A percentile compares a stretch with the other conserved stretches of the same genome.
These are phyloP conservation scores for Cairina moschata DNA, from an alignment of 2,113 vertebrate species.

Conservation along the genomic window DNA sequence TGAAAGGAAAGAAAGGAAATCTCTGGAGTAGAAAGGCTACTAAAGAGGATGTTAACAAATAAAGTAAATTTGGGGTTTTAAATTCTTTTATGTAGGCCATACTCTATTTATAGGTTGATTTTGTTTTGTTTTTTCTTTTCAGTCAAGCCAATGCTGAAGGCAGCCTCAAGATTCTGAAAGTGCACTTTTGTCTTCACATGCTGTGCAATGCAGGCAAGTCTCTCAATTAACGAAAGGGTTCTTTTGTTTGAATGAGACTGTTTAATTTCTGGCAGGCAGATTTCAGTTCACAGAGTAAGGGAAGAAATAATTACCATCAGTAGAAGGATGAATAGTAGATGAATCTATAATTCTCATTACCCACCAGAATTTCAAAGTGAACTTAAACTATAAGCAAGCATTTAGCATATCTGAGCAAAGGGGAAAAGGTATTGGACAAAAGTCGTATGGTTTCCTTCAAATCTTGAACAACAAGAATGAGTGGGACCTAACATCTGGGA, in stretches of 20 bases:
- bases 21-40: slow-evolving; percentile 46
- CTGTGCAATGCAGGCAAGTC: not conserved
- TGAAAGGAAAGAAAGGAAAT: slow-evolving; percentile 37
- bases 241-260: slow-evolving; percentile 35
- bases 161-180: slow-evolving; percentile 2
- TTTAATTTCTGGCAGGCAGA: slow-evolving; percentile 37
- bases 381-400: not conserved
- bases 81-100: slow-evolving; percentile 29
- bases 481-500: not conserved
- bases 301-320: slow-evolving; percentile 24
- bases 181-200: not conserved
- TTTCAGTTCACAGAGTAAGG: not conserved
- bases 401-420: not conserved
- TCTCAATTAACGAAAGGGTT: slow-evolving; percentile 22
- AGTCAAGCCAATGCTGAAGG: not conserved
- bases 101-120: not conserved
- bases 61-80: slow-evolving; percentile 54
- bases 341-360: slow-evolving; percentile 2
- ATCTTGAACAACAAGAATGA: not conserved
- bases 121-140: not conserved
- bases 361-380: not conserved
- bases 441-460: not conserved
- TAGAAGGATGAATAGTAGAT: not conserved
- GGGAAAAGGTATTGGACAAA: not conserved
- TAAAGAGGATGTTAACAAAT: slow-evolving; percentile 25